Conservation (phyloP, 2,797 vertebrate genomes). For the Alca torda region DNA sequence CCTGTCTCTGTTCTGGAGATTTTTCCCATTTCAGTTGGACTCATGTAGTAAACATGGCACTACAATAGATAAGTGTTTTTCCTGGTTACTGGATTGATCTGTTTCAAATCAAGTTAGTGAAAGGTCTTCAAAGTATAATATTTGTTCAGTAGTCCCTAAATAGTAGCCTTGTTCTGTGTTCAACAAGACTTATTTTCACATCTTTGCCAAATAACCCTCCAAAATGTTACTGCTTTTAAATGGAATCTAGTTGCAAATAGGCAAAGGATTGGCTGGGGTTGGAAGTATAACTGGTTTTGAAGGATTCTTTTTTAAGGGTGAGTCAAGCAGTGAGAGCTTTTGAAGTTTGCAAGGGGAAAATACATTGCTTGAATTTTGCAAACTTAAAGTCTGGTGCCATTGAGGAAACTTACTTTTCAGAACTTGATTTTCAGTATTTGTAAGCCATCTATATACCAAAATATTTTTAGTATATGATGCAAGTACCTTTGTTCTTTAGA, state of each 20-base stretch:
- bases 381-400: neutral
- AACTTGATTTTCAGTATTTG: neutral
- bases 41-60: neutral
- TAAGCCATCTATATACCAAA: neutral
- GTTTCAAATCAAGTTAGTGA: neutral
- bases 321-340: neutral
- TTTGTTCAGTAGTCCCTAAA: neutral
- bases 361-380: neutral
- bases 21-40: neutral
- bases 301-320: neutral
- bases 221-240: neutral
- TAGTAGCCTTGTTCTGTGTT: neutral
- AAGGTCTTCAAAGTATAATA: neutral
- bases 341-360: neutral
- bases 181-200: neutral
- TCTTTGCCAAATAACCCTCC: neutral
- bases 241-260: neutral
- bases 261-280: neutral
- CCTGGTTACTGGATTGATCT: neutral
- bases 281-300: neutral
- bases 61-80: neutral
- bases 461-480: neutral
- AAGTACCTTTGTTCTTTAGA: neutral
- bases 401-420: neutral
- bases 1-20: neutral